Conservation (phyloP, 2,113 vertebrate genomes). For the Pampusana beccarii region DNA sequence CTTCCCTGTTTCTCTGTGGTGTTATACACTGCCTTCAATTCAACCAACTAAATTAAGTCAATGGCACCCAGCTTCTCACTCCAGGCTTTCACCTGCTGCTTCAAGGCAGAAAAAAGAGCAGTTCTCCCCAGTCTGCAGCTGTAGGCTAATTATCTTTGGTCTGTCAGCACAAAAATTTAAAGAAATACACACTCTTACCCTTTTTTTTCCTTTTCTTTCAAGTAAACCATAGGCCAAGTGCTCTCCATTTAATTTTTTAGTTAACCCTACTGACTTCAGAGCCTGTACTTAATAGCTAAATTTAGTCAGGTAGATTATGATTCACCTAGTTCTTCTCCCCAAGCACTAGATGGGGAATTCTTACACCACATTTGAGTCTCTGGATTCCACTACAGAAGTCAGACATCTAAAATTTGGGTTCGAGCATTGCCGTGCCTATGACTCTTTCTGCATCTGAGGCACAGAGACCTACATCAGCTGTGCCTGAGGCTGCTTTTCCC, state of each 20-base stretch:
- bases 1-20: background rate
- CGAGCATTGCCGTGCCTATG: background rate
- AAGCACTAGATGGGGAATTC: background rate
- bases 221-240: constrained; percentile 8
- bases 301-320: background rate
- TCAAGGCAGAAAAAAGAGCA: constrained; percentile 36
- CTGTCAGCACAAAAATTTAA: constrained; percentile 59
- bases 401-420: background rate
- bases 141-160: constrained; percentile 53
- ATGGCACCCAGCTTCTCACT: constrained; percentile 52
- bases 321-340: background rate
- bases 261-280: constrained; percentile 11
- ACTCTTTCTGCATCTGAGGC: background rate
- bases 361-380: background rate
- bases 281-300: background rate
- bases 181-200: constrained; percentile 12
- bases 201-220: background rate
- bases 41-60: constrained; percentile 53
- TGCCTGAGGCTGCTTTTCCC: background rate
- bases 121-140: constrained; percentile 51
- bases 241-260: background rate
- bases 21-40: background rate
- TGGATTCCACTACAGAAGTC: background rate
- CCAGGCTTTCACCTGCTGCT: constrained; percentile 52
- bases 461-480: background rate